Evolutionary conservation across 2,888 invertebrate genomes (phyloP).

Genomic region (Dasysyrphus albostriatus): DNA sequence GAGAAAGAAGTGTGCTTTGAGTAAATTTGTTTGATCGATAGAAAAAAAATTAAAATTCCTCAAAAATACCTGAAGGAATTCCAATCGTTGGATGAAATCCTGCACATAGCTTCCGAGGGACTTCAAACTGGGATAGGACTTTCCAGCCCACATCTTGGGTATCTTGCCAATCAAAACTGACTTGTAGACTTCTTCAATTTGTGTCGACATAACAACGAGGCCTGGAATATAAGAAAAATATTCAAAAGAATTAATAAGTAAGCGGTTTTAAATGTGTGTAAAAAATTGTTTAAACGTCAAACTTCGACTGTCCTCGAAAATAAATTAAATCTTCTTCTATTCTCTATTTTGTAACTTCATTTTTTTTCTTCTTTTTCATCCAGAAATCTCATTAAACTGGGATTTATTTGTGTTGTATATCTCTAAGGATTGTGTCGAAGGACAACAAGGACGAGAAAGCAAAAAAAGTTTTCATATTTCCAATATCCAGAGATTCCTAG

Average conservation of each 20-base stretch:
- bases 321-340: conserved; percentile 30
- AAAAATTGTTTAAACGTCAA: conserved; percentile 44
- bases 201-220: conserved; percentile 92
- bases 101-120: conserved; percentile 94
- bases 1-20: not conserved
- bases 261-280: conserved; percentile 2
- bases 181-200: conserved; percentile 93
- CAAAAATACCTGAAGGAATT: conserved; percentile 90
- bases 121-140: conserved; percentile 96
- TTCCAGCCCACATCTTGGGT: conserved; percentile 92
- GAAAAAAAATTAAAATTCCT: conserved; percentile 26
- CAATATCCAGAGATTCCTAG: not conserved
- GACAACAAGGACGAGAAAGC: conserved; percentile 4
- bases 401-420: conserved; percentile 60
- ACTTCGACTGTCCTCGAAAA: conserved; percentile 40
- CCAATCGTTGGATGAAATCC: conserved; percentile 92
- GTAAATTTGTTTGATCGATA: conserved; percentile 29
- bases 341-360: conserved; percentile 50
- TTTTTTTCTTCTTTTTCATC: not conserved
- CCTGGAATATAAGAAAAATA: conserved; percentile 85
- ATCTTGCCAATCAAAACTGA: conserved; percentile 93
- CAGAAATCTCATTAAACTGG: conserved; percentile 60
- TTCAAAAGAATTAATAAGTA: conserved; percentile 16
- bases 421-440: conserved; percentile 16
- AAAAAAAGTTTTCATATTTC: conserved; percentile 19